Base-by-base conservation (phyloP, 92 coral and sea anemone species). In the Muricea muricata region DNA sequence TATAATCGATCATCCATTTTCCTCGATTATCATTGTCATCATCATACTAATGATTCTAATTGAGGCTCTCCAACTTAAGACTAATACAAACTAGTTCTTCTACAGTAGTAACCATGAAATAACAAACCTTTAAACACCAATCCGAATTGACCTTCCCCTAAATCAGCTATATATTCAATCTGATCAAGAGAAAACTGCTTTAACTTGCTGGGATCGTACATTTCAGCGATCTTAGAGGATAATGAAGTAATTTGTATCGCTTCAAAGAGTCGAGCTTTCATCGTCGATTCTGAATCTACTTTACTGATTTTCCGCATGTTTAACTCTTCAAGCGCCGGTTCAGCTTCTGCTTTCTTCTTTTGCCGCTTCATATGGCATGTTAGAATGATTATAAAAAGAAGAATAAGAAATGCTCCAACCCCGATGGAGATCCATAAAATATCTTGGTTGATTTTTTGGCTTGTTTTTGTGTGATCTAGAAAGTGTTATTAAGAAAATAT, bases 81-180 rank as follows among this genome's bases (percentile, higher is more conserved):
- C 0, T 32, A 46, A 1, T 13, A n/a, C 0, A 0, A 58, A 30
- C 10, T 18, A 20, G 25, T 28, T 37, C 8, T 7, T 32, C 4
- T 6, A 4, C 30, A 32, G 29, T 18, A 32, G 34, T 41, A 31
- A 37, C 61, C 21, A 39, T 25, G 3, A 26, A 23, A 65, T 55
- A 18, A 65, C 87, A 24, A 82, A 97, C 99, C 99, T 75, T 93
- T 89, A 74, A 97, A 93, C 0, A 97, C 99, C 40, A 92, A 91
- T 24, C 99, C 99, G 79, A 97, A 97, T 71, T 97, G 94, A 26
- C 99, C 99, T 63, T 94, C 95, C 25, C 99, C 99, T 65, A 97
- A 87, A 84, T 97, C 99, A 86, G 85, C 87, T 45, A 97, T 82
- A 68, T 97, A 97, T 71, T 93, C 97, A 20, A 97, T 91, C 14